phyloP scores from a whole-genome alignment of 2,888 invertebrate genomes.

The Hartigia nigra region DNA sequence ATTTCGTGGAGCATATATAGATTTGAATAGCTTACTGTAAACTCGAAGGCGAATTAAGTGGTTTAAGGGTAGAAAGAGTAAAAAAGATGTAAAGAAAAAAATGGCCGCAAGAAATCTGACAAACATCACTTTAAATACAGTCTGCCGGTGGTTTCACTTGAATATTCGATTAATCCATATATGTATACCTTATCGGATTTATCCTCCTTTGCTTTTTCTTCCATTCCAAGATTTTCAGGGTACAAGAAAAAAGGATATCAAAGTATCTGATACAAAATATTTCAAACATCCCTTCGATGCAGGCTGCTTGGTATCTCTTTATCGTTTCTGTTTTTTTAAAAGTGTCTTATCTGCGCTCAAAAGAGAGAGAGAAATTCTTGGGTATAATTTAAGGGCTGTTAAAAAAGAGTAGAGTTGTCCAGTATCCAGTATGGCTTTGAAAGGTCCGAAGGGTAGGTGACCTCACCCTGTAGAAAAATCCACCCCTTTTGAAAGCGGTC shows the following conservation, averaged over 20 bases:
- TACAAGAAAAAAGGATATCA: background rate
- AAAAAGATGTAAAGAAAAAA: background rate
- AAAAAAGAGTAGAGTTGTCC: background rate
- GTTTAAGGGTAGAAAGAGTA: background rate
- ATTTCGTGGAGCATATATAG: background rate
- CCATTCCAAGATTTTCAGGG: slow-evolving; percentile 12
- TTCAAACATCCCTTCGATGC: background rate
- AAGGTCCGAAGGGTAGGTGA: background rate
- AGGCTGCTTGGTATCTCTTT: background rate
- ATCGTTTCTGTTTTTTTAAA: background rate
- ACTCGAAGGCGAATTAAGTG: background rate
- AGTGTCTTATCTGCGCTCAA: background rate
- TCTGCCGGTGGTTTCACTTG: background rate
- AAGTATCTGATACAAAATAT: background rate
- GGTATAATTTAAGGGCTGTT: background rate
- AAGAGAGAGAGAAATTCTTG: background rate
- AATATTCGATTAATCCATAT: too few relatives aligned
- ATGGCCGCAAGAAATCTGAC: background rate
- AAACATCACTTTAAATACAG: background rate
- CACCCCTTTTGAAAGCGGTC: slow-evolving; percentile 60
- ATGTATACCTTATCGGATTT: background rate
- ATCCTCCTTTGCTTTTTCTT: slow-evolving; percentile 27
- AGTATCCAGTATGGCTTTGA: background rate
- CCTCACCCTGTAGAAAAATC: slow-evolving; percentile 51
- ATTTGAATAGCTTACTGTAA: background rate